Percentiles rank a stretch among this genome's conserved stretches.
Evolutionary conservation across 1,140 invertebrate genomes (phyloP).

Genomic region (Drosophila ohnishii): DNA sequence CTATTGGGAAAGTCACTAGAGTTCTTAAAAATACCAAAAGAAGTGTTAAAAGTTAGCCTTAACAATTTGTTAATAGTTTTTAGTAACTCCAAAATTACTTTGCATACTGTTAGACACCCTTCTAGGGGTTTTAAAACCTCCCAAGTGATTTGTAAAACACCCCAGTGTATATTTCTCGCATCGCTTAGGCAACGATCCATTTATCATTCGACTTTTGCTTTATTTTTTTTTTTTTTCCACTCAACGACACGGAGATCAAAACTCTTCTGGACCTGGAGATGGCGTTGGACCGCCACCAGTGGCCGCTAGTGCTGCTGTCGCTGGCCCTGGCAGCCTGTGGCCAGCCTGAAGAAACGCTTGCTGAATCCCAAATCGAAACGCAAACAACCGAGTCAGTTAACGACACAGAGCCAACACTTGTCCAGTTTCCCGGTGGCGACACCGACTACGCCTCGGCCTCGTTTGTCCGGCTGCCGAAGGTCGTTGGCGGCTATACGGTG

Average conservation of each 20-base stretch:
- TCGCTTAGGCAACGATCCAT: not conserved
- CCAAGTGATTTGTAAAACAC: no score
- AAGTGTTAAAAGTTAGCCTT: no score
- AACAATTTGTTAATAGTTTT: no score
- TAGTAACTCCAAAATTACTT: no score
- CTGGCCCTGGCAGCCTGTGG: constrained; percentile 2
- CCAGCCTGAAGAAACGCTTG: not conserved
- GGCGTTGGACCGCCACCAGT: constrained; percentile 14
- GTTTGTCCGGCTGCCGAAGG: constrained; percentile 39
- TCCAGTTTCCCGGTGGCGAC: not conserved
- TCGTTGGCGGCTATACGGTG: constrained; percentile 57
- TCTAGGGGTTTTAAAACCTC: no score
- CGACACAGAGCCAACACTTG: not conserved
- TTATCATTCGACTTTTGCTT: not conserved
- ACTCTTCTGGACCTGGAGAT: not conserved
- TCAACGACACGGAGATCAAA: not conserved
- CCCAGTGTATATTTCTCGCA: not conserved
- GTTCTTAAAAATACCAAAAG: no score
- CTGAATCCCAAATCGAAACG: not conserved
- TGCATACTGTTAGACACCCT: no score
- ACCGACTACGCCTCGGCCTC: not conserved
- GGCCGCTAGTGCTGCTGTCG: constrained; percentile 16
- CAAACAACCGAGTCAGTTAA: not conserved
- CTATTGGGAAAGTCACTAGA: no score
- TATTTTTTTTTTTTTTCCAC: not conserved